Base-by-base conservation (phyloP, 2,113 vertebrate genomes). In the Sebastes schlegelii region DNA sequence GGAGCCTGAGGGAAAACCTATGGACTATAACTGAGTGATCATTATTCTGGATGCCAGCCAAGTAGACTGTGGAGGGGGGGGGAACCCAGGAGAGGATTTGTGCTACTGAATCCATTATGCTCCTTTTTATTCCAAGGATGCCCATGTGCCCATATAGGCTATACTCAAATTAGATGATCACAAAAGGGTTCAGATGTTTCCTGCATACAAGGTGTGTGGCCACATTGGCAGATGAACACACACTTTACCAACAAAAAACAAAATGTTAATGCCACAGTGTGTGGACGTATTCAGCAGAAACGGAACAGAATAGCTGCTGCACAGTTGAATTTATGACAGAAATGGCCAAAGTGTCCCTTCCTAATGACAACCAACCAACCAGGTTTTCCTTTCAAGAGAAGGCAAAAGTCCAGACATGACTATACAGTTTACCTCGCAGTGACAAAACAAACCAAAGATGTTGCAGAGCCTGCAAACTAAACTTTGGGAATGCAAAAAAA, bases 401-500 rank as follows among this genome's bases (percentile, higher is more conserved):
- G 94, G 91, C 94, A 95, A 93, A 94, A 93, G 93, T 92, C 70
- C 54, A 82, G 14, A 87, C 82, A 90, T 74, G 75, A 83, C 71
- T 67, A 21, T 12, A 54, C 21, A 46, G n/a, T 45, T 26, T 34
- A 62, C 4, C 14, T n/a, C 2, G 6, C 1, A 21, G 8, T 1
- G 52, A 51, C 8, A 12, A 19, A 70, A 64, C 64, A 5, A n/a
- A 43, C 5, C 4, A 46, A 14, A 49, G 7, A 52, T 5, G 5
- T 9, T 34, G 42, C 46, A 74, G 9, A 61, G 23, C 88, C 85
- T 90, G 86, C 87, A 80, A 60, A 13, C 42, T 34, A 11, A 58
- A 65, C 19, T 61, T 52, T 16, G 4, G 12, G 40, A 21, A 51
- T 40, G 4, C 21, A 12, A 54, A 21, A 4, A n/a, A 12, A 51